Conservation (phyloP, 1,140 invertebrate genomes). For the Anadara kagoshimensis region DNA sequence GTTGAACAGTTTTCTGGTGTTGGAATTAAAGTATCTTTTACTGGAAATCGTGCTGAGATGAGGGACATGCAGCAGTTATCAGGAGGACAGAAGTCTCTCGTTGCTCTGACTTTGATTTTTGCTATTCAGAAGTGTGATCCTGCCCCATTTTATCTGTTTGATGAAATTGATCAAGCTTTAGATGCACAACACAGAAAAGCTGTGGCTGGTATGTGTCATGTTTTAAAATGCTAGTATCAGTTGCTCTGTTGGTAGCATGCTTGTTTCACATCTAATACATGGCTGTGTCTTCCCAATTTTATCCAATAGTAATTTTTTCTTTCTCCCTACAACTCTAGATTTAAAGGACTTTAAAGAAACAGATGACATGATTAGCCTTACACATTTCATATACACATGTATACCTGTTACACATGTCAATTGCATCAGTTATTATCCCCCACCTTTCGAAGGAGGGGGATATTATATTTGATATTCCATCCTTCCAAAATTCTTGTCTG, state of each 20-base stretch:
- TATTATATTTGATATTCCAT: no score
- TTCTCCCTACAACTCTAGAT: no score
- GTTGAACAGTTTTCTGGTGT: constrained; percentile 78
- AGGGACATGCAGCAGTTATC: constrained; percentile 99
- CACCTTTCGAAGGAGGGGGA: no score
- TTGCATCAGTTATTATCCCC: no score
- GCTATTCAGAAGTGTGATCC: constrained; percentile 99
- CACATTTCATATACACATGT: no score
- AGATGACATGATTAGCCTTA: no score
- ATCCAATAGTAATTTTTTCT: no score
- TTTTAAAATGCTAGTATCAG: not conserved
- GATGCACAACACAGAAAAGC: constrained; percentile 98
- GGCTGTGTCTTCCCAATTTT: not conserved
- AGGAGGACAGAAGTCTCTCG: constrained; percentile 98
- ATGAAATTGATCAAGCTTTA: constrained; percentile 93
- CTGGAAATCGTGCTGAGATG: constrained; percentile 87
- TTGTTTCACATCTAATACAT: no score
- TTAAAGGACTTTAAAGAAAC: no score
- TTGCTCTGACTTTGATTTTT: constrained; percentile 97
- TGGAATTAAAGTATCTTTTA: constrained; percentile 76
- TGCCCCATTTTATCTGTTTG: constrained; percentile 99
- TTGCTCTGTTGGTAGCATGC: no score
- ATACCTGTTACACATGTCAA: no score
- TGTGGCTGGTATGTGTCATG: constrained; percentile 82
- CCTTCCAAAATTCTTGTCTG: no score